phyloP scores from a whole-genome alignment of 1,140 invertebrate genomes.

The Caenorhabditis brenneri region DNA sequence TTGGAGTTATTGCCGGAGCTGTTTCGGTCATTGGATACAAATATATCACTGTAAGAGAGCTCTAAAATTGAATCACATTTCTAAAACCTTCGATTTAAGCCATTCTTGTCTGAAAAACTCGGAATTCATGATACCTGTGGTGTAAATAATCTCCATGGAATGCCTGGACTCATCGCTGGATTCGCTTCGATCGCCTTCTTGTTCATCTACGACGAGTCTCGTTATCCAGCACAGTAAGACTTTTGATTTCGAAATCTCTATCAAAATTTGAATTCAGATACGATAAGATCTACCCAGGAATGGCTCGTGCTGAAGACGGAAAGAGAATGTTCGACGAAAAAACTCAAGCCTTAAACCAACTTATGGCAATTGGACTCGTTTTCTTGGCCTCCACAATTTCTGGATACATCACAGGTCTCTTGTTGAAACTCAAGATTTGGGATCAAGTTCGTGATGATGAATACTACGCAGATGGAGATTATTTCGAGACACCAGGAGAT shows the following conservation, averaged over 20 bases:
- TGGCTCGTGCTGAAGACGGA: constrained; percentile 9
- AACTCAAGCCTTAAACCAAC: constrained; percentile 62
- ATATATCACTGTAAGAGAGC: constrained; percentile 79
- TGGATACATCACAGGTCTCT: constrained; percentile 71
- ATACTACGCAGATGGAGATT: constrained; percentile 63
- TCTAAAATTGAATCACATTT: no score
- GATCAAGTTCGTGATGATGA: constrained; percentile 67
- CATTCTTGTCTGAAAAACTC: constrained; percentile 77
- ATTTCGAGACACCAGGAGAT: constrained; percentile 68
- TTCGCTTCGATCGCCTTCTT: constrained; percentile 74
- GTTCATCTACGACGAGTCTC: constrained; percentile 27
- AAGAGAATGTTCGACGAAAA: neutral
- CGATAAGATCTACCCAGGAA: constrained; percentile 46
- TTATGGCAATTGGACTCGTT: constrained; percentile 60
- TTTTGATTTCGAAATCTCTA: neutral
- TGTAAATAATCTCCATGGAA: constrained; percentile 92
- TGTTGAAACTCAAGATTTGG: constrained; percentile 63
- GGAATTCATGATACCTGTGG: constrained; percentile 90
- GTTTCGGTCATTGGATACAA: constrained; percentile 85
- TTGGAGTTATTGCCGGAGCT: constrained; percentile 82
- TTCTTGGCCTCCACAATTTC: constrained; percentile 57
- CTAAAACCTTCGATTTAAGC: constrained; percentile 65
- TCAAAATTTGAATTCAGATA: neutral
- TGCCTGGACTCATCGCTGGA: constrained; percentile 87
- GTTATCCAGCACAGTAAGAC: constrained; percentile 37